Percentiles rank a stretch among this genome's conserved stretches.
Conservation (phyloP, 2,888 invertebrate genomes). For the Tuta absoluta region DNA sequence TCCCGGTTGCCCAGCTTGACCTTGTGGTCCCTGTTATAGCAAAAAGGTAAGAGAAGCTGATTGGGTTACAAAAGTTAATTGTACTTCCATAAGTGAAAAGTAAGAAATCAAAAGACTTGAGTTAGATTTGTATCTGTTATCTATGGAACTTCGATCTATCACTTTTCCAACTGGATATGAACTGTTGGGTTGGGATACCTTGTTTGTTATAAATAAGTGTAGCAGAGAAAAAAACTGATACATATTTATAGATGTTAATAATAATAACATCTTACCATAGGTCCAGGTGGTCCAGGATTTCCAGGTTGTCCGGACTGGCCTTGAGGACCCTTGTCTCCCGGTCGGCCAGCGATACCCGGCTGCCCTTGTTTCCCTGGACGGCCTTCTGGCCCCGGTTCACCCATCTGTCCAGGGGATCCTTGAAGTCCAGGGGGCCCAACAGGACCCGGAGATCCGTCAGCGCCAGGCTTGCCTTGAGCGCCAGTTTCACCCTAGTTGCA, state of each 20-base stretch:
- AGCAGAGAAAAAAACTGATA: too few species aligned
- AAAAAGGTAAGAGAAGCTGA: not conserved
- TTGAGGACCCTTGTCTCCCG: constrained; percentile 88
- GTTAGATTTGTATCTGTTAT: too few species aligned
- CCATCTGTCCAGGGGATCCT: constrained; percentile 84
- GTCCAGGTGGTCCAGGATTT: constrained; percentile 84
- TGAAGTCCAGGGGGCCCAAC: constrained; percentile 84
- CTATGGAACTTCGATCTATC: too few species aligned
- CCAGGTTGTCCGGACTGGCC: constrained; percentile 85
- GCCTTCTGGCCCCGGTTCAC: constrained; percentile 82
- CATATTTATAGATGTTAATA: too few species aligned
- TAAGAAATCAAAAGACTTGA: too few species aligned
- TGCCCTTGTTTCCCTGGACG: constrained; percentile 86
- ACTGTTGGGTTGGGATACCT: too few species aligned
- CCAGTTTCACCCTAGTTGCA: constrained; percentile 86
- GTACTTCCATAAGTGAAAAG: too few species aligned
- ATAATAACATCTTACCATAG: constrained; percentile 77
- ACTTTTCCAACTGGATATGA: too few species aligned
- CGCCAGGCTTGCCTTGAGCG: constrained; percentile 85
- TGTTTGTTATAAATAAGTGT: too few species aligned
- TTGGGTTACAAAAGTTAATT: not conserved
- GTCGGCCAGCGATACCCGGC: constrained; percentile 86
- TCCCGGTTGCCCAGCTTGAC: constrained; percentile 84
- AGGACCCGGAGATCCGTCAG: constrained; percentile 87
- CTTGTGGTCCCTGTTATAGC: constrained; percentile 83